These are phyloP conservation scores for Equus quagga DNA, from an alignment of 2,113 vertebrate species.

Conservation along the genomic window DNA sequence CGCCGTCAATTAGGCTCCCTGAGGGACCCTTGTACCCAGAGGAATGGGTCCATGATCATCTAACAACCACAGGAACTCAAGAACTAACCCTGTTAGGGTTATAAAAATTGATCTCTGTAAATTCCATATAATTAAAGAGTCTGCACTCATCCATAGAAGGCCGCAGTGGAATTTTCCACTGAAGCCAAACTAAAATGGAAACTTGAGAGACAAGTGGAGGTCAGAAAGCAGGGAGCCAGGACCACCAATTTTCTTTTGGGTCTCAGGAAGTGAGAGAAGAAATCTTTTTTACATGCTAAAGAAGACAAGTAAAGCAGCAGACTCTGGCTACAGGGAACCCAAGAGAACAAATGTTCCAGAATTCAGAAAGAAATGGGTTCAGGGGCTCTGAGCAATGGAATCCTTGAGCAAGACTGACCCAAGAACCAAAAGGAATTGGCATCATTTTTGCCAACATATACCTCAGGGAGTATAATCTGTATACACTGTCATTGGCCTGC, in stretches of 20 bases:
- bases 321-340: neutral
- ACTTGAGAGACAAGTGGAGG: neutral
- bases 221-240: neutral
- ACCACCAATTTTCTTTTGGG: neutral
- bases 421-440: neutral
- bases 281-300: neutral
- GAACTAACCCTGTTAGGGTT: constrained; percentile 11
- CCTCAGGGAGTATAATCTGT: neutral
- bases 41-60: neutral
- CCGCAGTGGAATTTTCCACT: constrained; percentile 68
- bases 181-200: constrained; percentile 1
- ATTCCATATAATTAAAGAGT: constrained; percentile 39
- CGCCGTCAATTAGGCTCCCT: constrained; percentile 32
- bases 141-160: neutral
- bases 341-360: neutral
- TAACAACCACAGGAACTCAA: neutral
- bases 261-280: neutral
- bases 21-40: neutral
- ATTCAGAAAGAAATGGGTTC: neutral
- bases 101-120: constrained; percentile 53
- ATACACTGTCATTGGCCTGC: neutral
- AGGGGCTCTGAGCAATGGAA: neutral
- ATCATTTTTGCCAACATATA: neutral
- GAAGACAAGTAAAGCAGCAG: neutral
- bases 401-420: neutral